Evolutionary conservation across 1,140 invertebrate species (phyloP), one percentile per base, ranked within the genome.

Genomic region (Zaprionus camerounensis): DNA sequence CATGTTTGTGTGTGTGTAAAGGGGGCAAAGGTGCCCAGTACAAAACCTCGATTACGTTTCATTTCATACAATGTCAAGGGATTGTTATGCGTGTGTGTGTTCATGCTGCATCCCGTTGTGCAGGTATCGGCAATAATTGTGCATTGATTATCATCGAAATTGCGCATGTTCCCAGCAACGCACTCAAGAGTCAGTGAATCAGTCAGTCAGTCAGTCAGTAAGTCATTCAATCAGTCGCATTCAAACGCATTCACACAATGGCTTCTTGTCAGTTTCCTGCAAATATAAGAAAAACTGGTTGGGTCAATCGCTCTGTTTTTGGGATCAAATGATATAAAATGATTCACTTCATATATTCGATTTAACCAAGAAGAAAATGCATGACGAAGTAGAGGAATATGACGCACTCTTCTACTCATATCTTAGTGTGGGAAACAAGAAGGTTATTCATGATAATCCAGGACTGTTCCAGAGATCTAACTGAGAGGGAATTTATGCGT

Each of bases 81-180:
- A 20, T 53, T 51, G 28, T 36, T 3, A 22, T 65, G 41, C 61
- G 44, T 68, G 17, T 41, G 15, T 9, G 24, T 31, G 28, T 31
- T 31, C 44, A 22, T 62, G 24, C 36, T 58, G 61, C 44, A 58
- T 71, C 20, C 41, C 55, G n/a, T 57, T 79, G 31, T 46, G 34
- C 55, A 31, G 41, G 24, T 73, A 63, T 58, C 67, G 64, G 69
- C 61, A 69, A 84, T 85, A 84, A 84, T 85, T 84, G 82, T 84
- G 82, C 82, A 84, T 85, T 84, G 82, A 84, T 85, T 81, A 84
- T 78, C 63, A 84, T 85, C 78, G 58, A 81, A 78, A 84, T 84
- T 84, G 78, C 64, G 73, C 82, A 83, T 31, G 71, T 77, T 71
- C 31, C 38, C 34, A 1, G 78, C 61, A 46, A 49, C 59, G 61